phyloP scores from a whole-genome alignment of 1,140 invertebrate species.

The Drosophila grimshawi region DNA sequence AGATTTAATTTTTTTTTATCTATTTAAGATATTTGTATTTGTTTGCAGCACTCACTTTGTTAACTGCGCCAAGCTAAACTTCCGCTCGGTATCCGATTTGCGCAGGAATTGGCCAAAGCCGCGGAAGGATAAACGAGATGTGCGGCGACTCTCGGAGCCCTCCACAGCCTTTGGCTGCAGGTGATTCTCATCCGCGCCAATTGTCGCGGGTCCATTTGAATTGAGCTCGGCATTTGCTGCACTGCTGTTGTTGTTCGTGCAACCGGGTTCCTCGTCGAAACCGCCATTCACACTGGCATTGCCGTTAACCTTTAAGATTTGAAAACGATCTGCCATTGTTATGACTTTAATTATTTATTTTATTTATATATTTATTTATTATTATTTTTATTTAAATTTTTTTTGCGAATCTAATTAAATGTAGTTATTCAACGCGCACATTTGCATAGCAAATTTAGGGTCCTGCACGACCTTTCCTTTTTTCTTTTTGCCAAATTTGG shows the following conservation, averaged over 20 bases:
- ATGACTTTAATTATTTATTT: constrained; percentile 6
- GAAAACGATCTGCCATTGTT: constrained; percentile 72
- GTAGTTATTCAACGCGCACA: constrained; percentile 7
- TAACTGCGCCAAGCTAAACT: constrained; percentile 80
- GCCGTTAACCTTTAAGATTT: constrained; percentile 77
- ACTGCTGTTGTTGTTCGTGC: constrained; percentile 10
- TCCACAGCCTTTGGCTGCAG: constrained; percentile 66
- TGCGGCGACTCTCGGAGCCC: constrained; percentile 55
- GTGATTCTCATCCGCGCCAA: constrained; percentile 56
- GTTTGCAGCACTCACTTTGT: constrained; percentile 67
- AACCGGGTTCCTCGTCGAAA: constrained; percentile 52
- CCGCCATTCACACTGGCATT: constrained; percentile 59
- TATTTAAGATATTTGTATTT: background rate
- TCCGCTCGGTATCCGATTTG: constrained; percentile 74
- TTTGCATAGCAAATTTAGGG: constrained; percentile 11
- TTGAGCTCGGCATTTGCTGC: constrained; percentile 16
- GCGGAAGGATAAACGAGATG: constrained; percentile 68
- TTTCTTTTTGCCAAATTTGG: background rate
- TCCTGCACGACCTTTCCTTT: constrained; percentile 19
- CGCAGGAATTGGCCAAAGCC: constrained; percentile 76
- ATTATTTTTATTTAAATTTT: constrained; percentile 6
- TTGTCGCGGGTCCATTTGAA: constrained; percentile 32
- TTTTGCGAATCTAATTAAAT: background rate
- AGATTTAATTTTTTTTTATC: background rate
- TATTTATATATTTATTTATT: constrained; percentile 6